Conservation (phyloP, 92 coral and sea anemone species). For the Umimayanthus chanpuru region DNA sequence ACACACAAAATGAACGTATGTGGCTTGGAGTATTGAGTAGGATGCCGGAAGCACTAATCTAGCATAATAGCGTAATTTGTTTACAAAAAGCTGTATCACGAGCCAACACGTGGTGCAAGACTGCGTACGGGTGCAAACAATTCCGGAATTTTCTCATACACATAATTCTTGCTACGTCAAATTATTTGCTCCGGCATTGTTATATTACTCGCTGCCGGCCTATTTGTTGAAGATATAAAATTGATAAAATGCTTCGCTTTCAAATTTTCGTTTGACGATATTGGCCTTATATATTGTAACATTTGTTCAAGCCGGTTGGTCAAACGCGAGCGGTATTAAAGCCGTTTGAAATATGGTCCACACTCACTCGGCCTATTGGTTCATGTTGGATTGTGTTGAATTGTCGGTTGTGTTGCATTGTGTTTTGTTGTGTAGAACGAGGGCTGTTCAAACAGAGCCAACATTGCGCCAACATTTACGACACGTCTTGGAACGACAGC, state of each 20-base stretch:
- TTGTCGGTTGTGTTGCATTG: too few species aligned
- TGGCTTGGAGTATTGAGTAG: background rate
- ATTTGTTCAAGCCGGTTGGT: background rate
- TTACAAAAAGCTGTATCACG: constrained; percentile 3
- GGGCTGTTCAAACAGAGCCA: too few species aligned
- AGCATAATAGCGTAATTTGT: background rate
- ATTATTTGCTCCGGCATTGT: background rate
- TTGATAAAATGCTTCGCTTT: background rate
- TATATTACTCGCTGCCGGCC: background rate
- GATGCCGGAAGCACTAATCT: background rate
- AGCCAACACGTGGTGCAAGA: constrained; percentile 3
- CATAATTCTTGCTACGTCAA: background rate
- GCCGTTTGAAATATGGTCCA: too few species aligned
- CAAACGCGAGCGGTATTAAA: background rate
- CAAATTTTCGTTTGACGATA: background rate
- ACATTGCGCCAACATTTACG: too few species aligned
- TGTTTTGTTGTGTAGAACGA: too few species aligned
- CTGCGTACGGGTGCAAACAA: background rate
- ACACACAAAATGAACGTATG: background rate
- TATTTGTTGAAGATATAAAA: background rate
- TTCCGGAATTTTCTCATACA: background rate
- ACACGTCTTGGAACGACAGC: too few species aligned
- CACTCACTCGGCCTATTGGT: too few species aligned
- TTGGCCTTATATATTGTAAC: background rate
- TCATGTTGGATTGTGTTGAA: too few species aligned